phyloP scores from a whole-genome alignment of 2,113 vertebrate species.

The Ciconia maguari region DNA sequence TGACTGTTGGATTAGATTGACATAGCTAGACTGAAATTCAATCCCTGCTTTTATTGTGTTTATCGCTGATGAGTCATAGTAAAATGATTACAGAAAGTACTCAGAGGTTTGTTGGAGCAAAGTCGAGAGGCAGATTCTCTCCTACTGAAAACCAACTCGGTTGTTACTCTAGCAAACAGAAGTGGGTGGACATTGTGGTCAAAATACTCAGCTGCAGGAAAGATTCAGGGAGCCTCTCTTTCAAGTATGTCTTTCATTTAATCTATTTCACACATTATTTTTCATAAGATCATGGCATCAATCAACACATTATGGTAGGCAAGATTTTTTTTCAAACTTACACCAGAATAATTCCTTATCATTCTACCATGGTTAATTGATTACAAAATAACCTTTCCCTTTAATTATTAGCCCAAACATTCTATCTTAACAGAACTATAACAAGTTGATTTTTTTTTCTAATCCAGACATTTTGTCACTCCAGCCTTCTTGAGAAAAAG shows the following conservation, averaged over 20 bases:
- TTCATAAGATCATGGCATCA: not conserved
- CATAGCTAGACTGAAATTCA: not conserved
- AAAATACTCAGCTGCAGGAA: not conserved
- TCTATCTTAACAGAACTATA: not conserved
- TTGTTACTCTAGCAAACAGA: not conserved
- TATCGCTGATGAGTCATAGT: not conserved
- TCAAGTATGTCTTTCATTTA: not conserved
- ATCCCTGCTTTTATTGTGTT: not conserved
- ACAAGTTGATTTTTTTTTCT: not conserved
- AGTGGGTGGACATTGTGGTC: not conserved
- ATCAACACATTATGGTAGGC: not conserved
- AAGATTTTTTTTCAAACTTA: not conserved
- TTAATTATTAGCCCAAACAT: not conserved
- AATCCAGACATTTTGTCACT: not conserved
- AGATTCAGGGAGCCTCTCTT: not conserved
- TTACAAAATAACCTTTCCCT: not conserved
- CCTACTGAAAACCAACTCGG: not conserved
- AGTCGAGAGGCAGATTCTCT: not conserved
- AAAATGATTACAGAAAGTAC: not conserved
- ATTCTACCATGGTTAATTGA: not conserved
- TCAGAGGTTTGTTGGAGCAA: not conserved
- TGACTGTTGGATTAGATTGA: not conserved
- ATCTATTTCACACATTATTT: not conserved
- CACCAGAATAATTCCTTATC: not conserved
- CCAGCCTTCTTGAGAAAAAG: not conserved